phyloP scores from a whole-genome alignment of 1,140 invertebrate species.

The Colletes gigas region DNA sequence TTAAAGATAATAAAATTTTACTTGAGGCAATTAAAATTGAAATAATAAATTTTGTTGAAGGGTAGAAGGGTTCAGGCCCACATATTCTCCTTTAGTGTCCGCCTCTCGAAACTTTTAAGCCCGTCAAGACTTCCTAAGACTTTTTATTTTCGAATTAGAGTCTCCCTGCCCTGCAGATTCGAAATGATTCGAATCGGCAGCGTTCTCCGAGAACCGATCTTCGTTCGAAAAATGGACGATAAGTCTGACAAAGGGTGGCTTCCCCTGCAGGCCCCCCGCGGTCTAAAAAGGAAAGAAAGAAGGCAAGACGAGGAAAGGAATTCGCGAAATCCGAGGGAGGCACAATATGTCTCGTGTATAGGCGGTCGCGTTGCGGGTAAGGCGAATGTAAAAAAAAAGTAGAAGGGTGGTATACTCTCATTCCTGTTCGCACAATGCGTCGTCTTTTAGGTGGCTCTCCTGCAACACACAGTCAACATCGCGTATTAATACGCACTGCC shows the following conservation, averaged over 20 bases:
- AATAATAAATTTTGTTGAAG: no score
- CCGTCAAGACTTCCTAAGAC: no score
- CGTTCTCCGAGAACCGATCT: conserved; percentile 7
- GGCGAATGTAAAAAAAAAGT: conserved; percentile 11
- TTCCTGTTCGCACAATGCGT: conserved; percentile 46
- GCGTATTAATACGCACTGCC: conserved; percentile 63
- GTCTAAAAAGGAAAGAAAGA: neutral
- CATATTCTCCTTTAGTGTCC: no score
- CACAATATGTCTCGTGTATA: neutral
- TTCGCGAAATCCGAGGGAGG: conserved; percentile 10
- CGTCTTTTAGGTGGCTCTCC: conserved; percentile 49
- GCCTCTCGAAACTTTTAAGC: no score
- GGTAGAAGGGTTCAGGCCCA: no score
- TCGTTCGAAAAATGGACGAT: conserved; percentile 5
- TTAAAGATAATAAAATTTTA: no score
- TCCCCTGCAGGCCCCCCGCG: no score
- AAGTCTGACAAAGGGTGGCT: neutral
- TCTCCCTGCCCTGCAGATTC: no score
- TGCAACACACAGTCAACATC: conserved; percentile 35
- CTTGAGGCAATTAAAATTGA: no score
- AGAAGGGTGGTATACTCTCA: conserved; percentile 32
- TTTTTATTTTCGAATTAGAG: no score
- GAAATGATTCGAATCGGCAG: no score
- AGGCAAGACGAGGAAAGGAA: neutral
- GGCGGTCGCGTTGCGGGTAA: conserved; percentile 1